Base-by-base conservation (phyloP, 1,140 invertebrate species). In the Cyclina sinensis region DNA sequence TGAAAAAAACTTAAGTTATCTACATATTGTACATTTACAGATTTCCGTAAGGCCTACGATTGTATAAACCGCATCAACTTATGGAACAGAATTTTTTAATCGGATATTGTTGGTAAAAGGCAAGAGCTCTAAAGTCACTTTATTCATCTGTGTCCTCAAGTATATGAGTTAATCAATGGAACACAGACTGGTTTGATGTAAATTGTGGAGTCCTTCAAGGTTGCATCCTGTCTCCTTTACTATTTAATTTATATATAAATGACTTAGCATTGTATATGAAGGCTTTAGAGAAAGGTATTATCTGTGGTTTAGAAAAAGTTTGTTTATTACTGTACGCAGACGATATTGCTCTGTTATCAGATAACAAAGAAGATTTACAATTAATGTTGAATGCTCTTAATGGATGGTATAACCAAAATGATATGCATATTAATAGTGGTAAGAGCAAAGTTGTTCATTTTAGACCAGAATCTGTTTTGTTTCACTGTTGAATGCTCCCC, bases 391-490 rank as follows among this genome's bases (percentile, higher is more conserved):
- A 79, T 59, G 16, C 24, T 7, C n/a, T 86, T 1, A 24, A 79
- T 32, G 30, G 62, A 12, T 79, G 74, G 85, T 79, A 54, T 65
- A 30, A 78, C 59, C 79, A 12, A 51, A 76, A 73, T 48, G 21
- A 48, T 30, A 57, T 65, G 35, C 27, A 21, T 18, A 57, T 87
- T n/a, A 79, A 87, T 79, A 39, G 14, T 46, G 21, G 27, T 32
- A 79, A 79, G 30, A 51, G 57, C 39, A 74, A 86, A 27, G 54
- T 57, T 76, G 48, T 86, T 43, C 83, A 86, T 57, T 86, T 74
- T 37, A 27, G 65, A 39, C 32, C 3, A 4, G 9, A 18, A 51
- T 57, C 12, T 37, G 9, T 30, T 82, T 1, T n/a, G n/a, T n/a
- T n/a, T n/a, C n/a, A n/a, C n/a, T n/a, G n/a, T n/a, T n/a, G n/a